phyloP scores from a whole-genome alignment of 2,113 vertebrate species.

The Chrysemys picta region DNA sequence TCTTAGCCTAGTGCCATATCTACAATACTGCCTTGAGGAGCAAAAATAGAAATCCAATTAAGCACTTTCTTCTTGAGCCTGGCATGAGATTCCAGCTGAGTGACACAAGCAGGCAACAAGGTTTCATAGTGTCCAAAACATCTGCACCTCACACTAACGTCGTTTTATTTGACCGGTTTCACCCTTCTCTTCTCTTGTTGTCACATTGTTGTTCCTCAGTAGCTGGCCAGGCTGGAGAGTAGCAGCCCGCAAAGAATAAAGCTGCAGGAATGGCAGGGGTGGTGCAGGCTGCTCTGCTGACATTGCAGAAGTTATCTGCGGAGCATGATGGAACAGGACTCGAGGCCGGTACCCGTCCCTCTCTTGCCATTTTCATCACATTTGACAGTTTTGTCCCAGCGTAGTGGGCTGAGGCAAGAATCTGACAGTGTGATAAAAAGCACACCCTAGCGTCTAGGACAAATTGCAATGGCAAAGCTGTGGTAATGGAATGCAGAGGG shows the following conservation, averaged over 20 bases:
- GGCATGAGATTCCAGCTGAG: background rate
- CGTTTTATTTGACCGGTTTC: background rate
- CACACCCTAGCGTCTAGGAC: accelerated
- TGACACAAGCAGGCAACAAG: background rate
- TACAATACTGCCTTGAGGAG: background rate
- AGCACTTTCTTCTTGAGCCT: background rate
- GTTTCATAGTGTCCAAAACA: background rate
- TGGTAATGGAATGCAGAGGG: background rate
- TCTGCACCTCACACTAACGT: background rate
- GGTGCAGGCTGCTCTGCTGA: background rate
- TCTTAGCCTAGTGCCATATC: background rate
- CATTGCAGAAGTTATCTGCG: background rate
- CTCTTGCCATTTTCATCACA: accelerated
- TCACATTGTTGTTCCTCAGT: background rate
- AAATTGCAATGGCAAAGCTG: background rate
- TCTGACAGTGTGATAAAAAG: background rate
- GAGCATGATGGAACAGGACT: background rate
- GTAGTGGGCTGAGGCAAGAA: background rate
- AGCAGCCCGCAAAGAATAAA: too few species aligned
- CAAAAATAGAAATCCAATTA: background rate
- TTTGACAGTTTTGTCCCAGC: background rate
- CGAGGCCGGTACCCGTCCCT: background rate
- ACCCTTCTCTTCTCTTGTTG: background rate
- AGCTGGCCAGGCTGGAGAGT: background rate
- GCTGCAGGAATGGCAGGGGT: too few species aligned